Evolutionary conservation across 2,888 invertebrate genomes (phyloP).

Genomic region (Euproctis similis): DNA sequence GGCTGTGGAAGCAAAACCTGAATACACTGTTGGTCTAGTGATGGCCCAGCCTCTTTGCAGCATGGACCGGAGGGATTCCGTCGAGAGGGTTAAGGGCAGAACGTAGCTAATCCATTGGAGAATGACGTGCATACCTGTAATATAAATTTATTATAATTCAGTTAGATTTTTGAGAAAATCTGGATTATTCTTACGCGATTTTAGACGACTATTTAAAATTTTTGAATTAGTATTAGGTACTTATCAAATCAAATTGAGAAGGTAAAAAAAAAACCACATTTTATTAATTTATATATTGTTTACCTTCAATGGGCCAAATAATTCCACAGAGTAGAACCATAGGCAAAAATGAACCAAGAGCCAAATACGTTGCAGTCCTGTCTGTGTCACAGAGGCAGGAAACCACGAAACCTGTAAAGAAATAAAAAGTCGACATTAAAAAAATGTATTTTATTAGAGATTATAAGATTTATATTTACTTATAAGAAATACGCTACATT

Average conservation of each 20-base stretch:
- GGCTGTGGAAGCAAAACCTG: conserved; percentile 86
- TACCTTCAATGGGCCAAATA: conserved; percentile 94
- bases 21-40: conserved; percentile 81
- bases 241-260: too few relatives aligned
- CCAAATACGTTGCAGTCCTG: conserved; percentile 88
- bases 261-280: too few relatives aligned
- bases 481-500: too few relatives aligned
- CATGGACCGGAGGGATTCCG: conserved; percentile 90
- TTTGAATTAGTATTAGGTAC: too few relatives aligned
- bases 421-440: too few relatives aligned
- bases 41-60: conserved; percentile 90
- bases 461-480: too few relatives aligned
- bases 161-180: too few relatives aligned
- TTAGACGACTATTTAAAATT: too few relatives aligned
- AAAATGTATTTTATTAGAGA: too few relatives aligned
- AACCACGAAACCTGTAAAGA: conserved; percentile 83
- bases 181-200: too few relatives aligned
- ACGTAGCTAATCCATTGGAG: conserved; percentile 83
- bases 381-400: conserved; percentile 88
- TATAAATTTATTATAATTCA: not conserved
- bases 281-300: conserved; percentile 2
- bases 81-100: conserved; percentile 90
- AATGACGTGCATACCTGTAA: conserved; percentile 81
- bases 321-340: conserved; percentile 92
- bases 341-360: conserved; percentile 89